Evolutionary conservation across 2,888 invertebrate species (phyloP), one percentile per base, ranked within the genome.

Genomic region (Platycheirus rosarum): DNA sequence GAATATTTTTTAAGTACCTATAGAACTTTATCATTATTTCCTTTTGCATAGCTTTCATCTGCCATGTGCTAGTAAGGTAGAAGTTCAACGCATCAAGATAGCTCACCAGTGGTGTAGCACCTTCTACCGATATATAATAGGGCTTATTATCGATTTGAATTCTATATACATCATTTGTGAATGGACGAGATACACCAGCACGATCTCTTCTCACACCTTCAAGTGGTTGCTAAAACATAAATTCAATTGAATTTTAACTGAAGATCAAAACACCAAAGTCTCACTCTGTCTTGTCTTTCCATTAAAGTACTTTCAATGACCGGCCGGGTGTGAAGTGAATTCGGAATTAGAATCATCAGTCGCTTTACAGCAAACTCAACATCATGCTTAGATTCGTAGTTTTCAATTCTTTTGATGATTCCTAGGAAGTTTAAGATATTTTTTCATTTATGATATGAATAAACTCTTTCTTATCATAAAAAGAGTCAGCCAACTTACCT

Each of bases 81-180:
- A 80, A 86, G 46, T 86, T 62, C 75, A 89, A 77, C 0, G 89
- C 68, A 0, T 90, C 89, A 44, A 86, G 88, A 68, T 87, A 90
- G 8, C 88, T 87, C 26, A 89, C n/a, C 84, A 90, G 76, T 0
- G 90, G 90, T 0, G 90, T 89, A 1, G 90, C 90, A 0, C 89
- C 89, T 84, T 90, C 89, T 32, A 89, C 62, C 0, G 87, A 86
- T 16, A 89, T 84, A 62, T 89, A 90, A 63, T 88, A 89, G 2
- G 20, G 62, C n/a, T 29, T 84, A 0, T 85, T 86, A 66, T 88
- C 86, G 2, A 89, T 86, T 20, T 68, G 14, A n/a, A 49, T 48
- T 14, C 86, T 85, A 66, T 90, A 90, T 0, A 90, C 89, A 20
- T 85, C 88, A 82, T 88, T 88, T 73, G 86, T 86, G 40, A 85